Evolutionary conservation across 2,888 invertebrate genomes (phyloP).

Genomic region (Agrotis clavis): DNA sequence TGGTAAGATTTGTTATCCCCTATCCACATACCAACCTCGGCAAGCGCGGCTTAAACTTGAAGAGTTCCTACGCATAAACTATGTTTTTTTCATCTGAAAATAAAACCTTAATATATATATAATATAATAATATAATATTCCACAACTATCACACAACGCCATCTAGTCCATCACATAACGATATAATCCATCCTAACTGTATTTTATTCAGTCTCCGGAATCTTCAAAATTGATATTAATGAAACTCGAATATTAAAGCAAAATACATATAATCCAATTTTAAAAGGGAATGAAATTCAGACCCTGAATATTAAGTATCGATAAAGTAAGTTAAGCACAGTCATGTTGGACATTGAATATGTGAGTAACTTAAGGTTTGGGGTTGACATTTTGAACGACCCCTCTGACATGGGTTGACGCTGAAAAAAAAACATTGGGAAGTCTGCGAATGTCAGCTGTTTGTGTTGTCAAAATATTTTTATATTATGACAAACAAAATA

Average conservation of each 20-base stretch:
- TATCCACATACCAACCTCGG: too few relatives aligned
- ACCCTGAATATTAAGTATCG: conserved; percentile 22
- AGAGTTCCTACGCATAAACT: too few relatives aligned
- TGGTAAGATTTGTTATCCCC: too few relatives aligned
- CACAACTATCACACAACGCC: too few relatives aligned
- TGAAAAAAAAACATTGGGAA: conserved; percentile 23
- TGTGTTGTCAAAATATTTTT: conserved; percentile 26
- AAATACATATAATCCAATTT: not conserved
- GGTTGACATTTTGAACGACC: conserved; percentile 54
- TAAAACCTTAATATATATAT: too few relatives aligned
- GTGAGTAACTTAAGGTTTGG: conserved; percentile 41
- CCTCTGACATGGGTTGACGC: conserved; percentile 47
- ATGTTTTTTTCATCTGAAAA: too few relatives aligned
- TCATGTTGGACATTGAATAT: conserved; percentile 24
- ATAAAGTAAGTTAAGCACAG: conserved; percentile 27
- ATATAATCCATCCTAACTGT: not conserved
- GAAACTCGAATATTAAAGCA: conserved; percentile 2
- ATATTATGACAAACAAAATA: conserved; percentile 1
- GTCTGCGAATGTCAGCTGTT: conserved; percentile 31
- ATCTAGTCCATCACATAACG: not conserved
- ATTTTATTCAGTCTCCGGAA: not conserved
- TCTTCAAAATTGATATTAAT: not conserved
- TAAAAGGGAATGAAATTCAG: conserved; percentile 7
- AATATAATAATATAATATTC: too few relatives aligned
- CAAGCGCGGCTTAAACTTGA: too few relatives aligned